Conservation (phyloP, 30 jellyfish, hydroid and myxozoan genomes). For the Chironex yamaguchii region DNA sequence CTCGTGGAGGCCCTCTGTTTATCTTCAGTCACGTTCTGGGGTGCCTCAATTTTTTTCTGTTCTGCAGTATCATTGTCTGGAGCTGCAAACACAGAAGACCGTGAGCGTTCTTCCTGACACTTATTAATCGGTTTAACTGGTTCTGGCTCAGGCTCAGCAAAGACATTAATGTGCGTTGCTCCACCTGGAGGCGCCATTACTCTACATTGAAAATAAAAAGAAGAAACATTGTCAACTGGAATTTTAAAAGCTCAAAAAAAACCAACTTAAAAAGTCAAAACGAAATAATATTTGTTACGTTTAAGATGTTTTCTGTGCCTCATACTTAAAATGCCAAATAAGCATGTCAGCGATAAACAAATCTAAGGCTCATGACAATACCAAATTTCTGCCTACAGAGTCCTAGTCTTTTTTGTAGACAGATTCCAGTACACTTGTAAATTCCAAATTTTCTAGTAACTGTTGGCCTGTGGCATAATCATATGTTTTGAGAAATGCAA, state of each 20-base stretch:
- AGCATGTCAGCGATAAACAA: too few relatives aligned
- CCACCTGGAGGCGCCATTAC: conserved; percentile 93
- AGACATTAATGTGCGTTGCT: conserved; percentile 66
- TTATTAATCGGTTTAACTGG: conserved; percentile 68
- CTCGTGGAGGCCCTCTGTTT: background rate
- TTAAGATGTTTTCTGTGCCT: too few relatives aligned
- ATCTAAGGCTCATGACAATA: too few relatives aligned
- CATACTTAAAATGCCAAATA: too few relatives aligned
- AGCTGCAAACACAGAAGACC: conserved; percentile 77
- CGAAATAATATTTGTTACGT: too few relatives aligned
- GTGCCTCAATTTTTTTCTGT: background rate
- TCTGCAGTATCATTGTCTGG: conserved; percentile 17
- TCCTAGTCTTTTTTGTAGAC: too few relatives aligned
- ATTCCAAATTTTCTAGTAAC: too few relatives aligned
- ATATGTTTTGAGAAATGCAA: too few relatives aligned
- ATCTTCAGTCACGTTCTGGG: background rate
- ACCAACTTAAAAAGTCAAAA: too few relatives aligned
- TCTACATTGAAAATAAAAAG: background rate
- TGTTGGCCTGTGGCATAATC: too few relatives aligned
- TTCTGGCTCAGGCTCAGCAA: conserved; percentile 71
- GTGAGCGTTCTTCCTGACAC: conserved; percentile 68
- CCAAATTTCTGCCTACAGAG: too few relatives aligned
- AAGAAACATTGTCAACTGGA: background rate
- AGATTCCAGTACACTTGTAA: too few relatives aligned
- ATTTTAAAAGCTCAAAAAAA: background rate